Evolutionary conservation across 2,113 vertebrate genomes (phyloP), one percentile per base, ranked within the genome.

Genomic region (Hypomesus transpacificus): DNA sequence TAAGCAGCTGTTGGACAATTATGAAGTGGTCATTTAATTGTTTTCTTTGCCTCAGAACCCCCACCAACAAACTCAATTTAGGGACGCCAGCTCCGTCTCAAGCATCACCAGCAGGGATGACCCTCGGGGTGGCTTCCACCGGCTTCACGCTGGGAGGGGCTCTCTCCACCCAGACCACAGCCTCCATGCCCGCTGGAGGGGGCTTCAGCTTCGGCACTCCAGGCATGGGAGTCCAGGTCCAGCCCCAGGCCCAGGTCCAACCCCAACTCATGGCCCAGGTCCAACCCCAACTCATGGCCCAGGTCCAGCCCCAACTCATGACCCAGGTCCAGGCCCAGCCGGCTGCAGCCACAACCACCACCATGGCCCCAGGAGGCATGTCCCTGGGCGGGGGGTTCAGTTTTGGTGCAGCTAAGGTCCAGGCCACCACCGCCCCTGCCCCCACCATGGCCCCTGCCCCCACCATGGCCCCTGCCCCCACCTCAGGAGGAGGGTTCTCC

Each of bases 371-470:
- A 16, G 78, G 76, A 0, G 88, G 87, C 1, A 28, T 90, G 60
- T 63, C 65, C 3, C 93, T 94, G 34, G 39, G 31, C 14, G 79
- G 80, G 0, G 91, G 88, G 0, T 81, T 93, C 71, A 84, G 69
- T 46, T 96, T 97, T 51, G 91, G 93, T 18, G 7, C 69, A 0
- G 18, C 79, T 7, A 92, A 93, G 76, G 79, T 90, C n/a, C 92
- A 91, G 71, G 75, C 80, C 34, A 86, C 91, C 51, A 67, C 85
- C 17, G 77, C 90, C 0, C 69, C 90, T 0, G 82, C 84, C 0
- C 53, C 89, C 53, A 74, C 83, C 0, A 79, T 85, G 13, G 58
- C 88, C 34, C 34, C 4, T 4, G 34, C 34, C 34, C 34, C 80
- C 28, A 86, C 91, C 50, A 67, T 84, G 17, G 77, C 90, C 0